Conservation (phyloP, 2,113 vertebrate genomes). For the Verasper variegatus region DNA sequence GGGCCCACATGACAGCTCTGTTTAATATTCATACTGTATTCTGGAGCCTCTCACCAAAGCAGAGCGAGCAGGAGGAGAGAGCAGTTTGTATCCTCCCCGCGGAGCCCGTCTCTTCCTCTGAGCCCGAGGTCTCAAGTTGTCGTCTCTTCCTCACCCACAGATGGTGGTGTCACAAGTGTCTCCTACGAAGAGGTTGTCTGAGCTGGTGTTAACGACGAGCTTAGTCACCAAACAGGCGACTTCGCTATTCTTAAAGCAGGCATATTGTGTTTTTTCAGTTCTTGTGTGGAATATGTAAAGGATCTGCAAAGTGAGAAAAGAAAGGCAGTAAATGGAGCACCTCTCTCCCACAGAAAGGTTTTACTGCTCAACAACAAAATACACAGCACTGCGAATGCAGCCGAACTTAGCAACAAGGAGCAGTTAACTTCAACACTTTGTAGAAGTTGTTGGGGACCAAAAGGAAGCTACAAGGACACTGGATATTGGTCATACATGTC, state of each 20-base stretch:
- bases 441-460: too few relatives aligned
- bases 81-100: conserved; percentile 44
- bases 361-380: too few relatives aligned
- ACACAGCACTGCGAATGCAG: too few relatives aligned
- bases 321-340: too few relatives aligned
- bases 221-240: neutral
- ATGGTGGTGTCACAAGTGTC: conserved; percentile 46
- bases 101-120: conserved; percentile 49
- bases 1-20: conserved; percentile 56
- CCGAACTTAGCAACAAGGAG: too few relatives aligned
- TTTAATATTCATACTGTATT: conserved; percentile 73
- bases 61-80: conserved; percentile 49
- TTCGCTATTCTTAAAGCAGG: neutral
- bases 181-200: neutral
- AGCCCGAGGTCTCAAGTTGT: conserved; percentile 38
- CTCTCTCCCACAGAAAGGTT: too few relatives aligned
- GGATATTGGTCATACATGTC: too few relatives aligned
- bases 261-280: neutral
- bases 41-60: conserved; percentile 44
- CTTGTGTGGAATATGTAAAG: too few relatives aligned
- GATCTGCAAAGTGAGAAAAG: too few relatives aligned
- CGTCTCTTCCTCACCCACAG: conserved; percentile 45
- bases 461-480: too few relatives aligned
- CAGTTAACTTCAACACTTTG: too few relatives aligned
- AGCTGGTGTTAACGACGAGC: neutral